phyloP scores from a whole-genome alignment of 2,797 vertebrate genomes.

The Clarias pachynema region DNA sequence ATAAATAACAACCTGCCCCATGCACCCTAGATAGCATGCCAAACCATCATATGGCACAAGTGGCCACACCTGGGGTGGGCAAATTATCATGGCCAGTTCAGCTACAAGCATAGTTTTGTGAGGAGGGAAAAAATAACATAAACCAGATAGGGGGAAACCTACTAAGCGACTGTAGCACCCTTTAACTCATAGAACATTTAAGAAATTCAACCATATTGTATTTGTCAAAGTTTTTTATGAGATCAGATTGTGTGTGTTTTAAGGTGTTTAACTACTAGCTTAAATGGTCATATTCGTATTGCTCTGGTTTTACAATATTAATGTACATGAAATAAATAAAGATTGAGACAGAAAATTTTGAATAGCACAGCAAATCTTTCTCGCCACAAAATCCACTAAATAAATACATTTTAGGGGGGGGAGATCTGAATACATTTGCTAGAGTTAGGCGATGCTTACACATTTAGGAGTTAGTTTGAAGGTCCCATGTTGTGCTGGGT shows the following conservation, averaged over 20 bases:
- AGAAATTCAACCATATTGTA: neutral
- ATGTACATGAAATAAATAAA: neutral
- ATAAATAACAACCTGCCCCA: neutral
- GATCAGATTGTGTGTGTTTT: neutral
- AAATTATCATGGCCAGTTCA: neutral
- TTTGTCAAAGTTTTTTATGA: neutral
- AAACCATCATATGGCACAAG: neutral
- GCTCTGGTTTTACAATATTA: too few relatives aligned
- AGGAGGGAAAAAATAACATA: neutral
- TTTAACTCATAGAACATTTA: neutral
- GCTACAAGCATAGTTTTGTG: neutral
- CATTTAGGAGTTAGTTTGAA: constrained; percentile 21
- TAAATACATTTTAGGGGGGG: neutral
- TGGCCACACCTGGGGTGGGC: neutral
- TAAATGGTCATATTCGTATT: neutral
- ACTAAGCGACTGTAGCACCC: neutral
- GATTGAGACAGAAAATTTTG: neutral
- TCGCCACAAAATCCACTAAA: neutral
- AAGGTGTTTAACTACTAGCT: neutral
- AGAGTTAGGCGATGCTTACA: neutral
- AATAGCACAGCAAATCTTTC: neutral
- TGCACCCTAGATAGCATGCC: neutral
- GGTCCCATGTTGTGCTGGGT: constrained; percentile 39
- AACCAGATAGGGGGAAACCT: neutral
- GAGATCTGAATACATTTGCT: constrained; percentile 5